Conservation (phyloP, 2,888 invertebrate genomes). For the Diaperis boleti region DNA sequence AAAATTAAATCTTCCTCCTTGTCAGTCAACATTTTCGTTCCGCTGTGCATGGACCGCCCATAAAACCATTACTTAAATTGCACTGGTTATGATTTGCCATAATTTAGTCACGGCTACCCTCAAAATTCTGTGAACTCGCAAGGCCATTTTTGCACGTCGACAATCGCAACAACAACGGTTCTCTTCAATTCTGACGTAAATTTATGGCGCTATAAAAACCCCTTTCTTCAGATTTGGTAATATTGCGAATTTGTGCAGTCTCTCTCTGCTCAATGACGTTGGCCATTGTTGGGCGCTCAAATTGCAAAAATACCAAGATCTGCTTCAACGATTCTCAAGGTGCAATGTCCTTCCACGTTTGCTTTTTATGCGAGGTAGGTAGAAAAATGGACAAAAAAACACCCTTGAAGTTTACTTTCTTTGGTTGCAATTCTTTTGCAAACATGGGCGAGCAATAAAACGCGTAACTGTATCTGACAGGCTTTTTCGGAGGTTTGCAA, state of each 20-base stretch:
- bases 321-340: conserved; percentile 35
- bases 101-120: conserved; percentile 14
- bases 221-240: conserved; percentile 17
- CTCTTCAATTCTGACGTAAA: conserved; percentile 7
- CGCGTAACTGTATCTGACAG: conserved; percentile 20
- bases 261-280: conserved; percentile 11
- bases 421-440: conserved; percentile 17
- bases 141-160: neutral
- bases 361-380: conserved; percentile 28
- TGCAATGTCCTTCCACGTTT: conserved; percentile 38
- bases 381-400: conserved; percentile 26
- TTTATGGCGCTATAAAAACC: conserved; percentile 25
- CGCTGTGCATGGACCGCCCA: conserved; percentile 31
- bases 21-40: neutral
- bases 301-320: conserved; percentile 25
- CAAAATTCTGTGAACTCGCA: neutral
- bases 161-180: conserved; percentile 4
- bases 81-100: conserved; percentile 13
- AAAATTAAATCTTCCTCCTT: too few relatives aligned
- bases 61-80: conserved; percentile 25
- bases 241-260: conserved; percentile 14
- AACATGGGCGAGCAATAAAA: conserved; percentile 17
- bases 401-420: conserved; percentile 35
- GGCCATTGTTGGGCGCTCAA: conserved; percentile 12
- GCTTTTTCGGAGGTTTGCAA: neutral